Evolutionary conservation across 37 sponge, comb jelly and placozoan species (phyloP).

Genomic region (Chondrosia reniformis): DNA sequence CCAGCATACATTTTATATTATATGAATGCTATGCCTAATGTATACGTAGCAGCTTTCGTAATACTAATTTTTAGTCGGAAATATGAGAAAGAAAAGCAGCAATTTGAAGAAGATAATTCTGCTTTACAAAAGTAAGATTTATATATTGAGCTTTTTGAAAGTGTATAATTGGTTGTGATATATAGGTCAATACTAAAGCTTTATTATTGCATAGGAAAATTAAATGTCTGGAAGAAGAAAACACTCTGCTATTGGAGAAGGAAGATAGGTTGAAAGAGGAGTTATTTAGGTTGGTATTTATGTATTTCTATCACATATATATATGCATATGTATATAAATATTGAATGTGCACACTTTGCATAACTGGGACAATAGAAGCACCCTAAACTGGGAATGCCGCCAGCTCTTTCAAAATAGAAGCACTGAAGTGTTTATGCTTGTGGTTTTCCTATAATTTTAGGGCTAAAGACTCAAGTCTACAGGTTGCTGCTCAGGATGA

Average conservation of each 20-base stretch:
- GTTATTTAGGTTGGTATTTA: slow-evolving; percentile 7
- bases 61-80: not conserved
- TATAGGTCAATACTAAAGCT: too few relatives aligned
- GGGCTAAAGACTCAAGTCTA: too few relatives aligned
- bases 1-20: not conserved
- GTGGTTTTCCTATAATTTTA: too few relatives aligned
- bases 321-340: not conserved
- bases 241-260: slow-evolving; percentile 13
- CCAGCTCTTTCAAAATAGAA: too few relatives aligned
- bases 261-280: slow-evolving; percentile 35
- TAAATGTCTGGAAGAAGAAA: slow-evolving; percentile 33
- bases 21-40: not conserved
- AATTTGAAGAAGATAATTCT: slow-evolving; percentile 31
- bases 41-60: too few relatives aligned
- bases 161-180: too few relatives aligned
- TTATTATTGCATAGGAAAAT: slow-evolving; percentile 21
- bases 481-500: too few relatives aligned
- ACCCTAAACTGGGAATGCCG: too few relatives aligned
- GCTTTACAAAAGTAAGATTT: slow-evolving; percentile 42
- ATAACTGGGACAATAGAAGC: too few relatives aligned
- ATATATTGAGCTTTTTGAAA: not conserved
- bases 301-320: not conserved
- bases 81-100: slow-evolving; percentile 13
- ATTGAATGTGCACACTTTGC: not conserved
- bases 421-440: too few relatives aligned